These are phyloP conservation scores for Podarcis siculus DNA, from an alignment of 2,797 vertebrate species.

Conservation along the genomic window DNA sequence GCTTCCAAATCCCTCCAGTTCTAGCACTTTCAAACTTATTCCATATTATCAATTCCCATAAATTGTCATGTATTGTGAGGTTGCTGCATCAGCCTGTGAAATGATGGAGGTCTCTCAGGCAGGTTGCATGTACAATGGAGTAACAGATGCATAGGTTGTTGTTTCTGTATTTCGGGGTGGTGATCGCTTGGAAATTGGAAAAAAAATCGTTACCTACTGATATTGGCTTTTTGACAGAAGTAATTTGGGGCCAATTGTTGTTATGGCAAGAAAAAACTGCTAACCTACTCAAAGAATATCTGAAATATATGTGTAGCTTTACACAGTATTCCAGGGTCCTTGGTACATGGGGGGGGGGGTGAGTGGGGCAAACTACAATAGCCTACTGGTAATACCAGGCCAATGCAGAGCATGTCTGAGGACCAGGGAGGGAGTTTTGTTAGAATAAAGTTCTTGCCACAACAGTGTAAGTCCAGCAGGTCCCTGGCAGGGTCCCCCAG, in stretches of 20 bases:
- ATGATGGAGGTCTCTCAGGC: not conserved
- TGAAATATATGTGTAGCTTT: too few relatives aligned
- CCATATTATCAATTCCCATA: not conserved
- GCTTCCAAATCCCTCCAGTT: not conserved
- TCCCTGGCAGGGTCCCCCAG: too few relatives aligned
- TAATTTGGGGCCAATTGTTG: not conserved
- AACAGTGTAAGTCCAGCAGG: too few relatives aligned
- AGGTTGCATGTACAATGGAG: not conserved
- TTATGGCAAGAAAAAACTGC: not conserved
- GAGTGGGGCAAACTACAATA: too few relatives aligned
- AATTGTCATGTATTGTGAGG: too few relatives aligned
- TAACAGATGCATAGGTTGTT: not conserved
- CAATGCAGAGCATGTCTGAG: too few relatives aligned
- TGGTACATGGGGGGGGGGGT: too few relatives aligned
- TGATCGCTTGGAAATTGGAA: not conserved
- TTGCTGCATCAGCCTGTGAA: not conserved
- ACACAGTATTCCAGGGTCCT: too few relatives aligned
- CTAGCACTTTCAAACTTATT: not conserved
- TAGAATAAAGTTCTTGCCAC: too few relatives aligned
- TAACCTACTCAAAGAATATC: not conserved
- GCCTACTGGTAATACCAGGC: too few relatives aligned
- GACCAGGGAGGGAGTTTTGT: too few relatives aligned
- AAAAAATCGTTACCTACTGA: not conserved
- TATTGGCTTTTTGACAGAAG: not conserved
- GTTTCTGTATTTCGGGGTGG: not conserved